Percentiles rank a stretch among this genome's conserved stretches.
Evolutionary conservation across 1,140 invertebrate genomes (phyloP).

Genomic region (Caenorhabditis remanei): DNA sequence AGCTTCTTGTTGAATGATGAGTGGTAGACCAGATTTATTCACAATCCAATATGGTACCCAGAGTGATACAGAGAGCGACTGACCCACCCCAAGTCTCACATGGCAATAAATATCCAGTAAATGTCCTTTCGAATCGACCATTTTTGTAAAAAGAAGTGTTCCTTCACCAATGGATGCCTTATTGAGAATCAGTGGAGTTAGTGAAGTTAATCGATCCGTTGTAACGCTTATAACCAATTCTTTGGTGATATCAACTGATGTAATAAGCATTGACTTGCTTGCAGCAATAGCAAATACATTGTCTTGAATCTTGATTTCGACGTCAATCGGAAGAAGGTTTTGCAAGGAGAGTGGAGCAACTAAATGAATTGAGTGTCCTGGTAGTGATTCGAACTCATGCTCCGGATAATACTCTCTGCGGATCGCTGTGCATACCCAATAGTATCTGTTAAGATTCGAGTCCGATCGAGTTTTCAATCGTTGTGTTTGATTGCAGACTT

Average conservation of each 20-base stretch:
- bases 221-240: constrained; percentile 20
- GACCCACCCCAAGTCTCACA: constrained; percentile 80
- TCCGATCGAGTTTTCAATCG: constrained; percentile 34
- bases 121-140: constrained; percentile 83
- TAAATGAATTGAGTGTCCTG: constrained; percentile 88
- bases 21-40: constrained; percentile 91
- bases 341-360: constrained; percentile 86
- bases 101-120: constrained; percentile 84
- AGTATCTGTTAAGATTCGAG: constrained; percentile 44
- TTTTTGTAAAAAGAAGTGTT: constrained; percentile 33
- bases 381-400: constrained; percentile 75
- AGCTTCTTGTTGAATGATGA: constrained; percentile 92
- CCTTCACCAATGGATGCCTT: constrained; percentile 52
- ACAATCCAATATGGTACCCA: constrained; percentile 93
- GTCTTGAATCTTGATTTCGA: constrained; percentile 79
- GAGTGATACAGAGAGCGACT: constrained; percentile 84
- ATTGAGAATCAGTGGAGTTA: not conserved
- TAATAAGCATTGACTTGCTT: constrained; percentile 80
- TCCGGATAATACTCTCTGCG: constrained; percentile 84
- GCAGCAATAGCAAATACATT: constrained; percentile 80
- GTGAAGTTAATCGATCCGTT: constrained; percentile 55
- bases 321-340: constrained; percentile 82
- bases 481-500: constrained; percentile 48
- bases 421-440: constrained; percentile 86
- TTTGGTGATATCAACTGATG: constrained; percentile 63